Conservation (phyloP, 2,888 invertebrate genomes). For the Tineola bisselliella region DNA sequence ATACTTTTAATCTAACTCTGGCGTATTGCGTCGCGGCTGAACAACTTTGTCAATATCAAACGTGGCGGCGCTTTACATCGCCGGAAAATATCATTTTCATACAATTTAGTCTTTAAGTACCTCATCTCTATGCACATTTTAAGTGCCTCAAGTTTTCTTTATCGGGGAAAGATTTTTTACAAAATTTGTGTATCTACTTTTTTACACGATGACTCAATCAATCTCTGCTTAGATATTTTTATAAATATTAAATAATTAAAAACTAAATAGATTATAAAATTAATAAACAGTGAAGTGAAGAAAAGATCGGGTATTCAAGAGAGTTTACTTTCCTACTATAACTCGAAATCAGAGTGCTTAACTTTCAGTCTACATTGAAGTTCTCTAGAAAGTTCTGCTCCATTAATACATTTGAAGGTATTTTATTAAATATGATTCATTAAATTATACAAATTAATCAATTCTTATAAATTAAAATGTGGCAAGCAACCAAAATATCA, state of each 20-base stretch:
- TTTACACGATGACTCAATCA: too few species aligned
- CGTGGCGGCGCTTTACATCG: constrained; percentile 5
- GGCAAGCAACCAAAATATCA: too few species aligned
- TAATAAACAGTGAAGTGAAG: neutral
- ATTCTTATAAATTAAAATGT: too few species aligned
- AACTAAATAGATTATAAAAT: too few species aligned
- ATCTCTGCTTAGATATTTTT: too few species aligned
- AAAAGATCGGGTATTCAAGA: neutral
- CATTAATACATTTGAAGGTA: neutral
- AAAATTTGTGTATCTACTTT: neutral
- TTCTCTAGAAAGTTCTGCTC: neutral
- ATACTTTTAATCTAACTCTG: constrained; percentile 43
- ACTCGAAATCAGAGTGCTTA: neutral
- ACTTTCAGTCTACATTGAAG: neutral
- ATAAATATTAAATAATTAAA: too few species aligned
- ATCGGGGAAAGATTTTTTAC: neutral
- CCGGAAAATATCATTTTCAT: constrained; percentile 6
- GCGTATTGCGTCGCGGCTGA: constrained; percentile 16
- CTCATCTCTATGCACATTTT: constrained; percentile 11
- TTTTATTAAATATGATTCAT: too few species aligned
- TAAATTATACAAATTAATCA: too few species aligned
- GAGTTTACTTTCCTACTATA: neutral
- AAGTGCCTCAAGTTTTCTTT: constrained; percentile 2
- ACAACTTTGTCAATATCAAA: constrained; percentile 13
- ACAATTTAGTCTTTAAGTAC: constrained; percentile 8